phyloP scores from a whole-genome alignment of 1,140 invertebrate genomes.

The Sinella curviseta region DNA sequence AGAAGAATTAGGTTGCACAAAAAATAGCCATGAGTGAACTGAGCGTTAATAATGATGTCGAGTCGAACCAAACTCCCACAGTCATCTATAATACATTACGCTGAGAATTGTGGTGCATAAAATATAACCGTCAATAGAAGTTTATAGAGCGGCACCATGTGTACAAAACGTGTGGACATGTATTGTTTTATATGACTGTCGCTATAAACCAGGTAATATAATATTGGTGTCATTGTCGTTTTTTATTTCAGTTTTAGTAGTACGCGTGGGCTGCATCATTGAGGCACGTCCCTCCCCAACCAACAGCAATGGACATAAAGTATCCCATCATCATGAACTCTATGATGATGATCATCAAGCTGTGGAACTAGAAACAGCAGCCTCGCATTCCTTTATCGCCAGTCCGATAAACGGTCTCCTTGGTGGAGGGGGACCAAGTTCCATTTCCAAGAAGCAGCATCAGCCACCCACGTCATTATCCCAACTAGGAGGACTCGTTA shows the following conservation, averaged over 20 bases:
- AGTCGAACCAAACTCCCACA: no score
- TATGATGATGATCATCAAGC: not conserved
- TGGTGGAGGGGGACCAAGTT: not conserved
- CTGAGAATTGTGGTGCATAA: no score
- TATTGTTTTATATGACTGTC: no score
- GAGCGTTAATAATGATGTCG: no score
- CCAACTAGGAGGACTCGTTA: not conserved
- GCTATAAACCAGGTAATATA: no score
- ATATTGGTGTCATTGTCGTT: not conserved
- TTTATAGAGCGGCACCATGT: no score
- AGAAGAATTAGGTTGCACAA: no score
- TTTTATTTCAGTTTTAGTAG: slow-evolving; percentile 39
- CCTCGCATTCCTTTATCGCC: slow-evolving; percentile 9
- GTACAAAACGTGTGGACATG: no score
- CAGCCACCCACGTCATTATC: not conserved
- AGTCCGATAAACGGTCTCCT: not conserved
- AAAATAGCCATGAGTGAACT: no score
- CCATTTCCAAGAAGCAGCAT: not conserved
- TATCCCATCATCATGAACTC: not conserved
- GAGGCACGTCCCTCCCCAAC: slow-evolving; percentile 38
- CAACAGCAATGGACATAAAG: not conserved
- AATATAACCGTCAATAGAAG: no score
- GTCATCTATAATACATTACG: no score
- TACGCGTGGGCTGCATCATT: slow-evolving; percentile 43
- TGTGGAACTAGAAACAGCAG: slow-evolving; percentile 7